Evolutionary conservation across 2,797 vertebrate species (phyloP).

Genomic region (Micrastur ruficollis): DNA sequence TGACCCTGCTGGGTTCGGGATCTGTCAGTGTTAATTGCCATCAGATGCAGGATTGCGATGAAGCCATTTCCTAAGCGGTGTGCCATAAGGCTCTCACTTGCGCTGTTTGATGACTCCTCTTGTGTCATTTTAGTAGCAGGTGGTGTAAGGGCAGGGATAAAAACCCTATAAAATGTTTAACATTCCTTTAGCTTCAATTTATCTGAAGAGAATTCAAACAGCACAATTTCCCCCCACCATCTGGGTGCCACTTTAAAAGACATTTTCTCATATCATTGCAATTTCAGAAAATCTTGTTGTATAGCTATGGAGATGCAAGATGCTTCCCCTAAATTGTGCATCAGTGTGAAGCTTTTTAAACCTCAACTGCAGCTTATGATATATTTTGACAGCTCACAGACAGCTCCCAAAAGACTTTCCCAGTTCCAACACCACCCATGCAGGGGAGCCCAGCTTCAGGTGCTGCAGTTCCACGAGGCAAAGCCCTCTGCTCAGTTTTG

Average conservation of each 20-base stretch:
- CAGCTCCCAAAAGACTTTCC: not conserved
- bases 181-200: conserved; percentile 39
- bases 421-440: not conserved
- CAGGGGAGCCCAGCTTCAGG: not conserved
- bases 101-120: not conserved
- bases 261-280: conserved; percentile 34
- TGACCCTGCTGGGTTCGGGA: not conserved
- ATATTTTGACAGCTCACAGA: conserved; percentile 41
- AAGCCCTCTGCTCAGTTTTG: not conserved
- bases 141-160: not conserved
- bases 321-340: conserved; percentile 6
- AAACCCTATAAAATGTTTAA: conserved; percentile 8
- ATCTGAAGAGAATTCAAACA: conserved; percentile 20
- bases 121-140: not conserved
- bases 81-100: not conserved
- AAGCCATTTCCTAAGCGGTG: not conserved
- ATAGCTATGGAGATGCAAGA: conserved; percentile 37
- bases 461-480: not conserved
- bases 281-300: conserved; percentile 51
- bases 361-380: not conserved
- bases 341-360: not conserved
- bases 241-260: conserved; percentile 54
- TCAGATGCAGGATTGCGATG: not conserved
- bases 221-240: conserved; percentile 40
- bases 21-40: not conserved